These are phyloP conservation scores for Bubo blakistoni DNA, from an alignment of 2,113 vertebrate genomes.

Conservation along the genomic window DNA sequence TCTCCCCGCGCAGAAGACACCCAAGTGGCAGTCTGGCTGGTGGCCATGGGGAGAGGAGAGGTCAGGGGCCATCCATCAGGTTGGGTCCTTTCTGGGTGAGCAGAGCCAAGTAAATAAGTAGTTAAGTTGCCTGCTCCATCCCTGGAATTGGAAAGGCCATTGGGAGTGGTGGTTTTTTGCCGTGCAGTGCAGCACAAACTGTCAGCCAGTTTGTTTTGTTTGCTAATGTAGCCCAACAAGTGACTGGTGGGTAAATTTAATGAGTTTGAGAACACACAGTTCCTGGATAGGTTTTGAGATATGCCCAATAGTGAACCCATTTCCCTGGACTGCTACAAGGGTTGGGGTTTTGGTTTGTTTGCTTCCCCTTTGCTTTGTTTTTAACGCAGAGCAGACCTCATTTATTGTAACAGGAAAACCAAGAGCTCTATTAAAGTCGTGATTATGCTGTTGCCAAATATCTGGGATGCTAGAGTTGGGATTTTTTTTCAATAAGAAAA, in stretches of 20 bases:
- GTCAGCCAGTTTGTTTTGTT: constrained; percentile 44
- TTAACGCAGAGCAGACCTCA: constrained; percentile 5
- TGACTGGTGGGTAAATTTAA: not conserved
- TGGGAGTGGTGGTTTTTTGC: constrained; percentile 9
- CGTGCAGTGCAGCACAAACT: not conserved
- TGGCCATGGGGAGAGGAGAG: not conserved
- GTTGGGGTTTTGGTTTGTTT: constrained; percentile 15
- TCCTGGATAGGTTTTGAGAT: constrained; percentile 24
- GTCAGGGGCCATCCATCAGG: constrained; percentile 37
- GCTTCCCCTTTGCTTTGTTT: constrained; percentile 41
- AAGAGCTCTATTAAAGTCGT: not conserved
- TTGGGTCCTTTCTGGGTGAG: constrained; percentile 27
- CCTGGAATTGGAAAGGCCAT: constrained; percentile 6
- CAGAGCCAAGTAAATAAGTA: not conserved
- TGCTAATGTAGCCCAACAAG: constrained; percentile 37
- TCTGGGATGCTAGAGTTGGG: not conserved
- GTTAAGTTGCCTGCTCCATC: not conserved
- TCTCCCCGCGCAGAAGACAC: constrained; percentile 2
- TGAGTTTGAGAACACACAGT: not conserved
- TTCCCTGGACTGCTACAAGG: not conserved
- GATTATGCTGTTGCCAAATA: not conserved
- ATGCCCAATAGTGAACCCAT: not conserved
- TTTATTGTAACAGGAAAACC: constrained; percentile 13
- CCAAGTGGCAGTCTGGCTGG: constrained; percentile 6
- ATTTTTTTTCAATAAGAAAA: not conserved